These are phyloP conservation scores for Montipora cactus DNA, from an alignment of 64 coral and sea anemone genomes.

Conservation along the genomic window DNA sequence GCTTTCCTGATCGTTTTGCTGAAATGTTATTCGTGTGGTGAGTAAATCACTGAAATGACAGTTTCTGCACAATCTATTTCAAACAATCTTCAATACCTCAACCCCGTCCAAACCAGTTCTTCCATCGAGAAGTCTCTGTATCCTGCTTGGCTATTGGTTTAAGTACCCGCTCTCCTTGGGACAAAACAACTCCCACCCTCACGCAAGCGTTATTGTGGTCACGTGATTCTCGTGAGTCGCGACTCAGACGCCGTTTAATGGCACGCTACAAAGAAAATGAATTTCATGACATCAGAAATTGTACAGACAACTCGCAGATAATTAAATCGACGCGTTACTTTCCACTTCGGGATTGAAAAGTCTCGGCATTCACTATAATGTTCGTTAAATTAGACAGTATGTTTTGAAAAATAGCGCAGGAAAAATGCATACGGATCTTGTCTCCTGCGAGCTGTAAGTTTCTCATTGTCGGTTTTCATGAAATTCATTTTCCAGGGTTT, in stretches of 20 bases:
- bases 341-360: not conserved
- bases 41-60: not conserved
- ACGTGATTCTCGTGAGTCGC: slow-evolving; percentile 24
- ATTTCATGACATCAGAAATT: slow-evolving; percentile 1
- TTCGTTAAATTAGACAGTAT: too few relatives aligned
- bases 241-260: slow-evolving; percentile 10
- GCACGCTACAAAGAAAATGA: slow-evolving; percentile 43
- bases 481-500: slow-evolving; percentile 28
- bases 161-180: slow-evolving; percentile 57
- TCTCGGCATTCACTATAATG: too few relatives aligned
- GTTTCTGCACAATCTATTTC: not conserved
- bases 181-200: slow-evolving; percentile 51
- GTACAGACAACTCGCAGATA: slow-evolving; percentile 13
- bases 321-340: not conserved
- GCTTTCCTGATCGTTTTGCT: too few relatives aligned
- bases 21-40: too few relatives aligned
- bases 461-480: not conserved
- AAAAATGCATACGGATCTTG: not conserved
- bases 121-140: slow-evolving; percentile 41
- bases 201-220: slow-evolving; percentile 20
- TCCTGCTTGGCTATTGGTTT: slow-evolving; percentile 33
- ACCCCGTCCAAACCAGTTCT: slow-evolving; percentile 38
- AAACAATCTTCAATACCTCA: not conserved
- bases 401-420: too few relatives aligned
- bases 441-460: slow-evolving; percentile 16